Base-by-base conservation (phyloP, 1,140 invertebrate genomes). In the Drosophila varians region DNA sequence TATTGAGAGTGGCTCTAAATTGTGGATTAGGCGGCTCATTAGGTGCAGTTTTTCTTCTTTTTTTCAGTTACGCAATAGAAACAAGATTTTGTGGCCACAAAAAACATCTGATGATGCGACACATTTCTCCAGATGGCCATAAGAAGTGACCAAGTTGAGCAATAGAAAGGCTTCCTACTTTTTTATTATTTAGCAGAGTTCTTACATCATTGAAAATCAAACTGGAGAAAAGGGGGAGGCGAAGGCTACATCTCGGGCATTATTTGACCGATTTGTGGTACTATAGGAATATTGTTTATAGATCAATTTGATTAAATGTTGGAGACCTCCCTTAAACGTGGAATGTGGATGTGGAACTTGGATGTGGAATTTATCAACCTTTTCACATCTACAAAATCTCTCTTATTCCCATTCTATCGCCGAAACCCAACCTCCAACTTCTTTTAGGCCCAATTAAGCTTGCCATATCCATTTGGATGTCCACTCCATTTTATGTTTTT, bases 1-100 rank as follows among this genome's bases (percentile, higher is more conserved):
- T 52, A 70, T 75, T 71, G 75, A 83, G 78, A 83, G 79, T 86
- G 80, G 66, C 86, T 70, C 14, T 70, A 53, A 83, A 79, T 72
- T 71, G 12, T 16, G 61, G 80, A 72, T 86, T 73, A 83, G 71
- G 62, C 53, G 71, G 62, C 53, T 45, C 40, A 25, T 60, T 68
- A 56, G 43, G 14, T 26, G 14, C 21, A 19, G 18, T 31, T n/a
- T 48, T 14, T 26, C 36, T 8, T 9, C 14, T 40, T 34, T n/a
- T 16, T 16, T n/a, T 43, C 7, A 6, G 26, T 83, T 84, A 58
- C 61, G 75, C 65, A 84, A 84, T 28, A 43, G 16, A 64, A 31
- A 28, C 28, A 6, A 53, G 40, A 62, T 18, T 47, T 14, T 11
- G 12, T 9, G 11, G 5, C n/a, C 12, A n/a, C 28, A 11, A 31